Percentiles rank a stretch among this genome's conserved stretches.
Conservation (phyloP, 2,888 invertebrate species). For the Ceratothoa steindachneri region DNA sequence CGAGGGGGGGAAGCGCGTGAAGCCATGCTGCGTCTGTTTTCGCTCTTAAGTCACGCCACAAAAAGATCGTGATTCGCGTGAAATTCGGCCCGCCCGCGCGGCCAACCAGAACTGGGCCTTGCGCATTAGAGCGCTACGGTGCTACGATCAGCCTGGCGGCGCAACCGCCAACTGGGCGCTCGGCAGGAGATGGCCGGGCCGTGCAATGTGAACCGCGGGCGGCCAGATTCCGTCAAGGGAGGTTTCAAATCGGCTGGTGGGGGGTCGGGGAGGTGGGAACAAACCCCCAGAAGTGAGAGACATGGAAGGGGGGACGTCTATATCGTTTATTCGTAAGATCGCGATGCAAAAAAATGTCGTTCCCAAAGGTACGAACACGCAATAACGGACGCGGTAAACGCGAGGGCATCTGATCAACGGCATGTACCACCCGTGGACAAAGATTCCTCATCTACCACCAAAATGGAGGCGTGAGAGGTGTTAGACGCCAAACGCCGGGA, state of each 20-base stretch:
- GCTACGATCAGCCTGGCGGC: too few species aligned
- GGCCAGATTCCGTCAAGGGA: constrained; percentile 1
- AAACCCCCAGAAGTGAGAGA: background rate
- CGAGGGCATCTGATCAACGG: too few species aligned
- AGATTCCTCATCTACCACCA: too few species aligned
- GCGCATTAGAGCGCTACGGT: too few species aligned
- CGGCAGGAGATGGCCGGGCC: background rate
- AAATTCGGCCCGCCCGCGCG: background rate
- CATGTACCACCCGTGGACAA: too few species aligned
- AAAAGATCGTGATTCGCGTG: background rate
- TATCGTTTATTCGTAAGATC: too few species aligned
- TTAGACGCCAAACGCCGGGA: too few species aligned
- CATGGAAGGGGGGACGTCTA: background rate
- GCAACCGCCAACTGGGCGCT: background rate
- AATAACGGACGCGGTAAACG: too few species aligned
- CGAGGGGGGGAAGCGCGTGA: background rate
- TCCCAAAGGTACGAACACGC: too few species aligned
- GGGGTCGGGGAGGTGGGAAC: background rate
- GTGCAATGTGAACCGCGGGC: constrained; percentile 8
- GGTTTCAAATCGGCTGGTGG: constrained; percentile 1
- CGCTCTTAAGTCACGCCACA: constrained; percentile 5
- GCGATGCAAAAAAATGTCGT: too few species aligned
- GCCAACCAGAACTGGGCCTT: background rate
- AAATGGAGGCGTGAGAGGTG: too few species aligned
- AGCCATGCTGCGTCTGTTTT: background rate